Evolutionary conservation across 1,140 invertebrate species (phyloP).

Genomic region (Drosophila ogumai): DNA sequence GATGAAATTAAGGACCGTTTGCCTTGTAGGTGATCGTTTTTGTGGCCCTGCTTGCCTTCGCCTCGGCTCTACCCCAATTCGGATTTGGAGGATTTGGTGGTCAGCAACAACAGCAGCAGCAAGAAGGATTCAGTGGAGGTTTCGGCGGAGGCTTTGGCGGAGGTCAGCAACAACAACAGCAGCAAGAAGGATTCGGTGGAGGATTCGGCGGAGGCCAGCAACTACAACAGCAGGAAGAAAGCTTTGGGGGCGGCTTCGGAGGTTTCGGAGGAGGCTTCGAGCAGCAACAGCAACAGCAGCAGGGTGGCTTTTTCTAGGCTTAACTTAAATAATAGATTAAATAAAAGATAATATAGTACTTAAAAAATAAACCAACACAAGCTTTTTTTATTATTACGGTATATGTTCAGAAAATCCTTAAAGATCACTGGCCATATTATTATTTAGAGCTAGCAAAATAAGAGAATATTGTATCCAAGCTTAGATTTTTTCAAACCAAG

Average conservation of each 20-base stretch:
- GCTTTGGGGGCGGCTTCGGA: conserved; percentile 15
- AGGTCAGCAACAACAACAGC: conserved; percentile 29
- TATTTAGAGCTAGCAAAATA: background rate
- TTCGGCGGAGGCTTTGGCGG: conserved; percentile 21
- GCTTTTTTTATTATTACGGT: background rate
- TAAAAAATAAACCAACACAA: background rate
- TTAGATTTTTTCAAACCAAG: background rate
- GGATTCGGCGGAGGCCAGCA: conserved; percentile 12
- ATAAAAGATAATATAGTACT: background rate
- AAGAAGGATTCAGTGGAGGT: conserved; percentile 6
- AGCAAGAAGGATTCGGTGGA: conserved; percentile 24
- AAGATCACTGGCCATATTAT: background rate
- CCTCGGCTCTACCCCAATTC: conserved; percentile 28
- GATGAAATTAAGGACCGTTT: background rate
- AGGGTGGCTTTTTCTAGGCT: conserved; percentile 11
- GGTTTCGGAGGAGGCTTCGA: conserved; percentile 16
- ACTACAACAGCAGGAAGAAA: conserved; percentile 28
- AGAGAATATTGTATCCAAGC: too few relatives aligned
- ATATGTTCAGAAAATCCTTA: too few relatives aligned
- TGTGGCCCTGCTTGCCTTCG: conserved; percentile 34
- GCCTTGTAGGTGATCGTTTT: conserved; percentile 38
- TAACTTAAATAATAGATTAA: background rate
- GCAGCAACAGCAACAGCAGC: conserved; percentile 29
- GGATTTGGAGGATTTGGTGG: conserved; percentile 31
- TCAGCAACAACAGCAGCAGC: conserved; percentile 29